Evolutionary conservation across 2,888 invertebrate genomes (phyloP), one percentile per base, ranked within the genome.

Genomic region (Axea sp.): DNA sequence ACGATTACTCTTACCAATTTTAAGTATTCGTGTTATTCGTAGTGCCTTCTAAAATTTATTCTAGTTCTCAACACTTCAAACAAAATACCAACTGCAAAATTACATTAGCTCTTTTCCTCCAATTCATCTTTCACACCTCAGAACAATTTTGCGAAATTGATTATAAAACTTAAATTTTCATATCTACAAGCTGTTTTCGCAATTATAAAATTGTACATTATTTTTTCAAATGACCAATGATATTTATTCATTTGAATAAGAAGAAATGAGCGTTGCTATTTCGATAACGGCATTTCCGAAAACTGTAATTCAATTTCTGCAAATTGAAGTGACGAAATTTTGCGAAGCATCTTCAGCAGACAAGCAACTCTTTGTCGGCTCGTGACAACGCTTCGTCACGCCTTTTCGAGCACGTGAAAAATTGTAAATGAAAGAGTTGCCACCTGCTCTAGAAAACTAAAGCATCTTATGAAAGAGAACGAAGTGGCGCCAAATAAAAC

Each of bases 401-500:
- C 67, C 65, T 51, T 45, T 49, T 71, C 30, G 51, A 53, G 45
- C 37, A 37, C 22, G 22, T 31, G 60, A 62, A 64, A 49, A 62
- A 39, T 31, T 28, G 30, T 22, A 31, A 37, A 24, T 22, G 53
- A 60, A 65, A 55, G 53, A 51, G 47, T 59, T 69, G 57, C 51
- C 74, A 74, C 53, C 64, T 74, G 62, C 64, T 47, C 31, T 26
- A 39, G 37, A 47, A 43, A 57, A 30, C 41, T 59, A 35, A 47
- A 47, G 49, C 22, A 37, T 30, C 30, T 47, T 30, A 37, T 45
- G 60, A 45, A 60, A 45, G 31, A 30, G 59, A 76, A 43, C 51
- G 43, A 26, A 57, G 62, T 77, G 76, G 73, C 78, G 67, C 78
- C 80, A 81, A 81, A 81, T 78, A 76, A 78, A 43, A 24, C 43